phyloP scores from a whole-genome alignment of 2,113 vertebrate genomes.

The Oriolus oriolus region DNA sequence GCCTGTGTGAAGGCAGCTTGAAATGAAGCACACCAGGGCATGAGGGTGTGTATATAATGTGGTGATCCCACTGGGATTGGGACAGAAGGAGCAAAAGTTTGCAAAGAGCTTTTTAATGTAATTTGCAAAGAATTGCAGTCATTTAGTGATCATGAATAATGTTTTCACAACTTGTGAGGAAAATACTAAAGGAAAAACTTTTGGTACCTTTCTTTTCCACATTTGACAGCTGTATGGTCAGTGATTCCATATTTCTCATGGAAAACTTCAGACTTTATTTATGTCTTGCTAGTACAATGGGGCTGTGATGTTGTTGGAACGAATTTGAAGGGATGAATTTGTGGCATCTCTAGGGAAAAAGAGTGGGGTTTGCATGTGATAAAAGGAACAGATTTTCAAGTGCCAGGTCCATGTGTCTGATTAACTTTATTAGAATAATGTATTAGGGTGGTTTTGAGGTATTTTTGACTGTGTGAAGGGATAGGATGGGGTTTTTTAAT shows the following conservation, averaged over 20 bases:
- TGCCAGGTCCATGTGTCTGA: background rate
- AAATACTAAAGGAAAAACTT: background rate
- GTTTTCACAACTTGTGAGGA: background rate
- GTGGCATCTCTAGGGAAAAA: background rate
- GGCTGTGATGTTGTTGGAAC: background rate
- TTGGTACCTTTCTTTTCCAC: background rate
- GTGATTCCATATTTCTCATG: background rate
- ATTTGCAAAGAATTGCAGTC: background rate
- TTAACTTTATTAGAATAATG: background rate
- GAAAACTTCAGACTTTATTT: background rate
- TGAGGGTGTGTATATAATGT: background rate
- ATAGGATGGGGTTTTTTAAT: background rate
- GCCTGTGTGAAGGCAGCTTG: background rate
- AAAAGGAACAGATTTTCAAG: background rate
- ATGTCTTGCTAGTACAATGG: background rate
- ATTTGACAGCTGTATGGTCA: background rate
- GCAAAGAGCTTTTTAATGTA: background rate
- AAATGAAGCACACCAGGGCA: background rate
- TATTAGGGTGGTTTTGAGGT: background rate
- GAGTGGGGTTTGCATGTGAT: background rate
- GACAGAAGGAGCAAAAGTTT: background rate
- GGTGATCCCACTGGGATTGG: background rate
- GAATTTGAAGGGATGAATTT: background rate
- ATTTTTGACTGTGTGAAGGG: background rate
- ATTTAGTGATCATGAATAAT: background rate